Percentiles rank a stretch among this genome's conserved stretches.
Conservation (phyloP, 37 sponge, comb jelly and placozoan genomes). For the Haliclona indistincta region DNA sequence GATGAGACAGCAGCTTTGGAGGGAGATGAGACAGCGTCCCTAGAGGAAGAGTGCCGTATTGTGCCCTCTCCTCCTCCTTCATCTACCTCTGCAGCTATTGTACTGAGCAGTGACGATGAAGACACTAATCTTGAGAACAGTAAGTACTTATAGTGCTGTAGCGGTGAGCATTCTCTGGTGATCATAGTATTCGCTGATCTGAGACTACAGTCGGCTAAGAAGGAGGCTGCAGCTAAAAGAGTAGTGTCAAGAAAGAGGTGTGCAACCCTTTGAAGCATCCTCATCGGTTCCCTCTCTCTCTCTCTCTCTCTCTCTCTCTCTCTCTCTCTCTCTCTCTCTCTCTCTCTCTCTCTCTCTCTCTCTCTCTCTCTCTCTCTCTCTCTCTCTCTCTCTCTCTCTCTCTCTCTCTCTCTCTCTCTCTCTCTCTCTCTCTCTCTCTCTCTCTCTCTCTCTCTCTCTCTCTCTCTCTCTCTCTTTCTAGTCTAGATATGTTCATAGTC, state of each 20-base stretch:
- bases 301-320: background rate
- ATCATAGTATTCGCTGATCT: slow-evolving; percentile 36
- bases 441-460: slow-evolving; percentile 3
- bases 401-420: slow-evolving; percentile 2
- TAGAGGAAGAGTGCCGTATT: too few relatives aligned
- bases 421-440: background rate
- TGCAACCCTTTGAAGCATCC: background rate
- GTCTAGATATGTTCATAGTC: slow-evolving; percentile 50
- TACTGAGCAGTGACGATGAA: background rate
- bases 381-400: background rate
- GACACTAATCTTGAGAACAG: background rate
- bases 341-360: background rate
- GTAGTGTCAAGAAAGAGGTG: slow-evolving; percentile 46
- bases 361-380: background rate
- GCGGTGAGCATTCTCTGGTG: too few relatives aligned
- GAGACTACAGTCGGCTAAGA: slow-evolving; percentile 35
- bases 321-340: background rate
- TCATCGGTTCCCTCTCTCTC: background rate
- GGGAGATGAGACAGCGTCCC: too few relatives aligned
- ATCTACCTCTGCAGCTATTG: too few relatives aligned
- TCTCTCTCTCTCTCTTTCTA: background rate
- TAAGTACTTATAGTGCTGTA: too few relatives aligned
- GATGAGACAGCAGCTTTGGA: too few relatives aligned
- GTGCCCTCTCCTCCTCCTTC: too few relatives aligned
- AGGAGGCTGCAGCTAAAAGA: background rate